Base-by-base conservation (phyloP, 2,888 invertebrate genomes). In the Cataglyphis albicans region DNA sequence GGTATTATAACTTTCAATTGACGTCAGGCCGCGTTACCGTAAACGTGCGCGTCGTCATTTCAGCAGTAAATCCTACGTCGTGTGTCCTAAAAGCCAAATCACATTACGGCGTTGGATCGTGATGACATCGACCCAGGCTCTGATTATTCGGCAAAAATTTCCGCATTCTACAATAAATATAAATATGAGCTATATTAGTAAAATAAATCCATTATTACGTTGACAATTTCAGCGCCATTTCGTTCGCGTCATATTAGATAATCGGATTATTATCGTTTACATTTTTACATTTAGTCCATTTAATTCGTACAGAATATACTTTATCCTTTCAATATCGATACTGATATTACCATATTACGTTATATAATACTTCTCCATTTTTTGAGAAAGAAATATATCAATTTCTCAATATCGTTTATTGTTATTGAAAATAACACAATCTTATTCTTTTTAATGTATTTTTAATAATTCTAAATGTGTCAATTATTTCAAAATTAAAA, bases 1-100 rank as follows among this genome's bases (percentile, higher is more conserved):
- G 82, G 82, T 82, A 83, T 89, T 88, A 88, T 83, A 88, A 89
- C 85, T 88, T 89, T 82, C 82, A 86, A 88, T 88, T 78, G 86
- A 85, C 78, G 89, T 88, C 89, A 65, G 65, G 57, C 25, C 74
- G 86, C 81, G 85, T 89, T 86, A 89, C 83, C 81, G 84, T 86
- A 84, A 88, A 86, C 78, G 81, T 81, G 73, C 64, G 75, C 78
- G 85, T 73, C 74, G 59, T 83, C 82, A 68, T 85, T 88, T 84
- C 84, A 44, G 59, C 74, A 70, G 78, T 65, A 85, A 86, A 89
- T 88, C 84, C 89, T 76, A 35, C 70, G 63, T 81, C 76, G 82
- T 61, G 82, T 64, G 81, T 64, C 68, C 86, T 83, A 81, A 86
- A 88, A 86, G 68, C 87, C 67, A 78, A 89, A 86, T 89, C 80